phyloP scores from a whole-genome alignment of 1,140 invertebrate genomes.

The Psix sp. region DNA sequence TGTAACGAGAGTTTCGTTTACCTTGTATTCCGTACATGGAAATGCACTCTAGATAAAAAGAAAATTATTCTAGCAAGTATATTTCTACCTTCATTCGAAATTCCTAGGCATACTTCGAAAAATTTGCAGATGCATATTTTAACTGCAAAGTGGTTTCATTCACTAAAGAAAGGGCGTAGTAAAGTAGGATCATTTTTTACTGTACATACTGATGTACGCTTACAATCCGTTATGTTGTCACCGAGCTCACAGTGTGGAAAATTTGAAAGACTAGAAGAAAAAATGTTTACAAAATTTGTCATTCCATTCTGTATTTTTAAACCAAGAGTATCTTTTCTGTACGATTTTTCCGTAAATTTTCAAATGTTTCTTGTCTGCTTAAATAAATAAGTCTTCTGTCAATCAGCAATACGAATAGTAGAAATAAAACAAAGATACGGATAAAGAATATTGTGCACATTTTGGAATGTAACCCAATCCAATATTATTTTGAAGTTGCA shows the following conservation, averaged over 20 bases:
- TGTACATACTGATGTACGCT: slow-evolving; percentile 56
- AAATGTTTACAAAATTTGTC: slow-evolving; percentile 50
- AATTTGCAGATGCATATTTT: slow-evolving; percentile 65
- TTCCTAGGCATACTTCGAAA: slow-evolving; percentile 57
- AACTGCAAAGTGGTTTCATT: slow-evolving; percentile 63
- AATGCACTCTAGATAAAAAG: slow-evolving; percentile 59
- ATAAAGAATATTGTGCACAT: too few species aligned
- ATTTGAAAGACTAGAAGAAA: slow-evolving; percentile 56
- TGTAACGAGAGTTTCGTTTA: slow-evolving; percentile 52
- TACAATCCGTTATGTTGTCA: slow-evolving; percentile 56
- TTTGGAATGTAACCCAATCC: not conserved
- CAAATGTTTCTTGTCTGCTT: not conserved
- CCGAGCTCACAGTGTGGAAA: slow-evolving; percentile 48
- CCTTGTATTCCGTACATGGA: slow-evolving; percentile 56
- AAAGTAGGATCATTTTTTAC: slow-evolving; percentile 64
- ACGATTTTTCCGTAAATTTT: not conserved
- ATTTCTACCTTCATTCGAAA: slow-evolving; percentile 51
- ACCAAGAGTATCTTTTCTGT: slow-evolving; percentile 2
- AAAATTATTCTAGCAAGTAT: slow-evolving; percentile 52
- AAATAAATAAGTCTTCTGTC: too few species aligned
- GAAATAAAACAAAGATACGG: not conserved
- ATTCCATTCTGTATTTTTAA: not conserved
- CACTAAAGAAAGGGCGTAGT: slow-evolving; percentile 43
- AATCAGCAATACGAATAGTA: not conserved
- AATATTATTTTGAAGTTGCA: slow-evolving; percentile 10